Conservation (phyloP, 1,140 invertebrate genomes). For the Aphaenogaster ashmeadi region DNA sequence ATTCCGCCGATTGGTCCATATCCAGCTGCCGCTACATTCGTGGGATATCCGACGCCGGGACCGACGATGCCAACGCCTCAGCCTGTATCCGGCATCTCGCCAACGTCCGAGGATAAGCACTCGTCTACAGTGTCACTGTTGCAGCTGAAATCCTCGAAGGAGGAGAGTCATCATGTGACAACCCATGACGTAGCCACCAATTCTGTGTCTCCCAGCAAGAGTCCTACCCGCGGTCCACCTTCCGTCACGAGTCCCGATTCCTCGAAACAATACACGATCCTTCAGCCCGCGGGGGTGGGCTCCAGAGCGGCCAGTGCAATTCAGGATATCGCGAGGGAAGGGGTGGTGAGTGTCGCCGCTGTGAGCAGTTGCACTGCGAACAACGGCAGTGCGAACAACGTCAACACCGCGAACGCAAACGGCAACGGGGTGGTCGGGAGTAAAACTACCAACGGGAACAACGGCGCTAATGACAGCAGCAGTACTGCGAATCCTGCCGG, state of each 20-base stretch:
- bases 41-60: constrained; percentile 88
- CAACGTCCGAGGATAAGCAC: constrained; percentile 85
- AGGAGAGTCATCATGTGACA: constrained; percentile 81
- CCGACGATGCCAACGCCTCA: constrained; percentile 83
- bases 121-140: constrained; percentile 83
- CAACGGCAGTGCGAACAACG: constrained; percentile 71
- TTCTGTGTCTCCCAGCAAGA: constrained; percentile 70
- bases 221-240: constrained; percentile 71
- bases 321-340: constrained; percentile 91
- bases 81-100: constrained; percentile 80
- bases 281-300: constrained; percentile 92
- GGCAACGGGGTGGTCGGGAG: constrained; percentile 61
- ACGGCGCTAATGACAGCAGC: constrained; percentile 60
- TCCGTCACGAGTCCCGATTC: constrained; percentile 87
- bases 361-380: constrained; percentile 87
- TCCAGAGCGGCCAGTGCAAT: constrained; percentile 93
- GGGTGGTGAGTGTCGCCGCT: constrained; percentile 89
- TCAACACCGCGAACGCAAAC: constrained; percentile 67
- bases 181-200: constrained; percentile 68
- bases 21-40: constrained; percentile 89
- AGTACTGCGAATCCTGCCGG: constrained; percentile 41
- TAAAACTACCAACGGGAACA: constrained; percentile 64
- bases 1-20: constrained; percentile 89
- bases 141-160: constrained; percentile 86
- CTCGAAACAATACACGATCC: constrained; percentile 93